These are phyloP conservation scores for Pissodes strobi DNA, from an alignment of 1,140 invertebrate genomes.

Conservation along the genomic window DNA sequence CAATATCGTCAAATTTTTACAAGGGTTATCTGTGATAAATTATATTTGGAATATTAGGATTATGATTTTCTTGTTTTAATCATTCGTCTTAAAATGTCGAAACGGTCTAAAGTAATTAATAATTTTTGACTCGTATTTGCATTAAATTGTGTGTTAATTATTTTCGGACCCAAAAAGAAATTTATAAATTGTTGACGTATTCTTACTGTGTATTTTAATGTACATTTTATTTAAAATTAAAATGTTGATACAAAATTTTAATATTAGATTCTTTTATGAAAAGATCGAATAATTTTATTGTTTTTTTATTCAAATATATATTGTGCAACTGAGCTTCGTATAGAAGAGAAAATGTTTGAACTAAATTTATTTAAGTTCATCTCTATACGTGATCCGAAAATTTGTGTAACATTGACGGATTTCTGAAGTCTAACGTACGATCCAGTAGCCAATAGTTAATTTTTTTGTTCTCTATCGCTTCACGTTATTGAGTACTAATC, in stretches of 20 bases:
- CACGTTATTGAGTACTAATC: no score
- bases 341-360: no score
- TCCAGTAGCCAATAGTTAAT: no score
- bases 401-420: no score
- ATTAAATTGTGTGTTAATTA: conserved; percentile 1
- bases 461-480: no score
- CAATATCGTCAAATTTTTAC: conserved; percentile 35
- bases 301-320: no score
- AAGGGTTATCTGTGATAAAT: conserved; percentile 49
- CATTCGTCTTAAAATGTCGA: conserved; percentile 10
- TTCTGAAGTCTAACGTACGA: no score
- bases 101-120: conserved; percentile 20
- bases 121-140: neutral
- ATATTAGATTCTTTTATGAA: no score
- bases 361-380: no score
- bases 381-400: no score
- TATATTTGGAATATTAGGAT: conserved; percentile 47
- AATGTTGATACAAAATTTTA: neutral
- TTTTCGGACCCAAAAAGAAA: neutral
- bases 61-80: conserved; percentile 36
- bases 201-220: neutral
- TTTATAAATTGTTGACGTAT: conserved; percentile 1
- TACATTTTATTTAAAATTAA: conserved; percentile 2
- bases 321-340: no score
- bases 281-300: no score